These are phyloP conservation scores for Cartodere bifasciata DNA, from an alignment of 2,888 invertebrate species.

Conservation along the genomic window DNA sequence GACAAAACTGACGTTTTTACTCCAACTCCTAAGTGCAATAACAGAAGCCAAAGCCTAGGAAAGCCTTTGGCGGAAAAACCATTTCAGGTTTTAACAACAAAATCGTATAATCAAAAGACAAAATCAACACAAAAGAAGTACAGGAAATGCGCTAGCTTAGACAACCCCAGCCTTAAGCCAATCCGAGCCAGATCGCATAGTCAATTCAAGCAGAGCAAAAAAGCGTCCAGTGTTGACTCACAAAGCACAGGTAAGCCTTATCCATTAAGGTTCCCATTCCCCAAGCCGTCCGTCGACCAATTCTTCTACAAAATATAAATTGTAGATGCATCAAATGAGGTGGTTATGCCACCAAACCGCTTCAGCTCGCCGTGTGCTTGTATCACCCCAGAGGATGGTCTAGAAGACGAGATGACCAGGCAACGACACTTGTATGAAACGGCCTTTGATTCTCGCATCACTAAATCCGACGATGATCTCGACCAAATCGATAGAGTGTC, in stretches of 20 bases:
- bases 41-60: constrained; percentile 28
- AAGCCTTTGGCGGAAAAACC: constrained; percentile 30
- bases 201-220: constrained; percentile 44
- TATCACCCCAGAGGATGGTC: constrained; percentile 49
- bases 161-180: constrained; percentile 23
- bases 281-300: too few species aligned
- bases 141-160: constrained; percentile 27
- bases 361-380: constrained; percentile 56
- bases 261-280: too few species aligned
- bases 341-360: constrained; percentile 63
- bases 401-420: constrained; percentile 45
- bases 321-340: constrained; percentile 40
- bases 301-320: too few species aligned
- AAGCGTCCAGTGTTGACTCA: constrained; percentile 61
- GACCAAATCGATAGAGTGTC: constrained; percentile 71
- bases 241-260: constrained; percentile 55
- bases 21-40: constrained; percentile 12
- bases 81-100: constrained; percentile 15
- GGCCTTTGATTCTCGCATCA: constrained; percentile 78
- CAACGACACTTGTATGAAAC: constrained; percentile 77
- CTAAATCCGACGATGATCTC: constrained; percentile 66
- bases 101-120: constrained; percentile 16
- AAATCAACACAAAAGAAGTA: constrained; percentile 22
- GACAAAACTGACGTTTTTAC: constrained; percentile 25
- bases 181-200: constrained; percentile 31